phyloP scores from a whole-genome alignment of 1,140 invertebrate species.

The Drosophila pallidifrons region DNA sequence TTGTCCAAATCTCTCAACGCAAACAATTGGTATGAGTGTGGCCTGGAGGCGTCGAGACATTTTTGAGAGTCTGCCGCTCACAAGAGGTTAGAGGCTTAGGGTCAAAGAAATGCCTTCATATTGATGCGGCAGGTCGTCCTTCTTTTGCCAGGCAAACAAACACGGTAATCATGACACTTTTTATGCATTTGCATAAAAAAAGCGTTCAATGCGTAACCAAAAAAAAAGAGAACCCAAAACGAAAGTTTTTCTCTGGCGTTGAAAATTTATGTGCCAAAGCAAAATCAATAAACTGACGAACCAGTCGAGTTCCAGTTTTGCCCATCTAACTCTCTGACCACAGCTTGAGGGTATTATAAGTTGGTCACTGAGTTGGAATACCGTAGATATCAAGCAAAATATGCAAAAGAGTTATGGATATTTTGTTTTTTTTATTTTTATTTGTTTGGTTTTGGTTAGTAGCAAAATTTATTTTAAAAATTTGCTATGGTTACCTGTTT shows the following conservation, averaged over 20 bases:
- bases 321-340: constrained; percentile 34
- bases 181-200: constrained; percentile 80
- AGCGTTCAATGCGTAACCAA: constrained; percentile 13
- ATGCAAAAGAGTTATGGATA: not conserved
- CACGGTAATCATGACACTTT: constrained; percentile 81
- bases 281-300: constrained; percentile 79
- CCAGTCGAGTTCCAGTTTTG: constrained; percentile 38
- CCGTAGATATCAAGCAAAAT: not conserved
- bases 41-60: constrained; percentile 52
- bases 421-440: no score
- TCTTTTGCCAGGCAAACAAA: constrained; percentile 64
- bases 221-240: constrained; percentile 35
- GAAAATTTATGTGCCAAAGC: constrained; percentile 73
- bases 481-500: not conserved
- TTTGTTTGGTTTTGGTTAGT: not conserved
- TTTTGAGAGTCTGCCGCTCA: constrained; percentile 30
- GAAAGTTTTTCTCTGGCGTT: constrained; percentile 55
- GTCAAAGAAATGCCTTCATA: constrained; percentile 33
- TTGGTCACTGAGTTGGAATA: constrained; percentile 5
- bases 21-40: constrained; percentile 51
- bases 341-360: constrained; percentile 32
- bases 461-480: not conserved
- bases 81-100: constrained; percentile 33
- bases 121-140: constrained; percentile 32
- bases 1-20: constrained; percentile 45